Evolutionary conservation across 2,797 vertebrate genomes (phyloP), one percentile per base, ranked within the genome.

Genomic region (Lutjanus argentimaculatus): DNA sequence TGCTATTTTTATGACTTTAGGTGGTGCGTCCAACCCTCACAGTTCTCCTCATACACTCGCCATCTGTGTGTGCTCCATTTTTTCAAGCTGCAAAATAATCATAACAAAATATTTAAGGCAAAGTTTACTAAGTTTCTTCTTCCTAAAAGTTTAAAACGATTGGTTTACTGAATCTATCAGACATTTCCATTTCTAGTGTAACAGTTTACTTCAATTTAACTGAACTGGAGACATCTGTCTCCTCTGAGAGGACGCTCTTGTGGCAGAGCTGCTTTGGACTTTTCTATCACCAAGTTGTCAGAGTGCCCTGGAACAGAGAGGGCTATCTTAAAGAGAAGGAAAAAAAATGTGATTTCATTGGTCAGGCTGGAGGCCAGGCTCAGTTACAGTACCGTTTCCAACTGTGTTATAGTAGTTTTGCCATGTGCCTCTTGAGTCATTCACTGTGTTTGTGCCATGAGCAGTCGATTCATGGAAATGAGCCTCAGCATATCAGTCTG

Each of bases 311-410:
- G 63, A 85, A 83, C 74, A 80, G 45, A 75, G 58, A 59, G 65
- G 2, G 3, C 72, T 46, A 53, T 70, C 67, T 76, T 30, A 58
- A 65, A 80, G 68, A 73, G 66, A 55, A 77, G 17, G 30, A 21
- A 10, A 36, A 53, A 64, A 73, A 63, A 61, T 65, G 59, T 12
- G 78, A 85, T 82, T 71, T 85, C 78, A 88, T 84, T 82, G 85
- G 82, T 83, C 69, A 58, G 46, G 67, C 71, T 79, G 57, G 72
- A 74, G 74, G 76, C 75, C 65, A 74, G 58, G 42, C 67, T 79
- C 69, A 17, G 45, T 76, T 17, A 62, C 15, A 67, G 63, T n/a
- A 62, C 45, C 43, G 46, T 68, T 82, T 84, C 75, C 75, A 81
- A 74, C 67, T 78, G 66, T 67, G 73, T 76, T 74, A 69, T 10